Conservation (phyloP, 2,797 vertebrate species). For the Merluccius polli region DNA sequence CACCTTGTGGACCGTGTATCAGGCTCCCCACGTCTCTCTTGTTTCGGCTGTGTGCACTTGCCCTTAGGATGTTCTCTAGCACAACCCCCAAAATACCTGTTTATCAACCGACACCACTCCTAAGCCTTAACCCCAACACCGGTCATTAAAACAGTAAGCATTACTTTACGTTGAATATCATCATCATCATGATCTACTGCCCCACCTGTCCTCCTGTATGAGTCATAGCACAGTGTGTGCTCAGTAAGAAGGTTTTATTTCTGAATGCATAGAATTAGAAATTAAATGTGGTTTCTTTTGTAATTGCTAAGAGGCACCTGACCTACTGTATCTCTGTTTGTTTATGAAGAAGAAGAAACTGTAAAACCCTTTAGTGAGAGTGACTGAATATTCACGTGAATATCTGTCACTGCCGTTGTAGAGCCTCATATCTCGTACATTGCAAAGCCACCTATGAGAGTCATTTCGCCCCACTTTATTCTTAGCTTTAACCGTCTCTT, state of each 20-base stretch:
- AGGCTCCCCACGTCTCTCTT: not conserved
- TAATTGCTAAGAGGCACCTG: constrained; percentile 1
- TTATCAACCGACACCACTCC: not conserved
- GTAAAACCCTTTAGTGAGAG: constrained; percentile 5
- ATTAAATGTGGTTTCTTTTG: not conserved
- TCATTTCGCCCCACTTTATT: not conserved
- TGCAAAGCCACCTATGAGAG: not conserved
- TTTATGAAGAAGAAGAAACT: constrained; percentile 3
- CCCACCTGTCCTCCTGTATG: not conserved
- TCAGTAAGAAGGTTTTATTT: not conserved
- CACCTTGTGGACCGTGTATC: not conserved
- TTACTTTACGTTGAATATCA: not conserved
- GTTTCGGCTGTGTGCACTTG: not conserved
- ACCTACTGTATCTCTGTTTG: not conserved
- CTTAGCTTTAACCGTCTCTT: not conserved
- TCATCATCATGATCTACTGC: not conserved
- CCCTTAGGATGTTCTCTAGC: not conserved
- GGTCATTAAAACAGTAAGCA: not conserved
- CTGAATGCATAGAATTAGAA: not conserved
- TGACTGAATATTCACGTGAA: not conserved
- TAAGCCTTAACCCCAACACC: not conserved
- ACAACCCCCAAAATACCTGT: constrained; percentile 1
- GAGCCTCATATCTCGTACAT: not conserved
- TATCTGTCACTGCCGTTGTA: not conserved
- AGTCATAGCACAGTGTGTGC: not conserved